These are phyloP conservation scores for Delia radicum DNA, from an alignment of 1,140 invertebrate genomes.

Conservation along the genomic window DNA sequence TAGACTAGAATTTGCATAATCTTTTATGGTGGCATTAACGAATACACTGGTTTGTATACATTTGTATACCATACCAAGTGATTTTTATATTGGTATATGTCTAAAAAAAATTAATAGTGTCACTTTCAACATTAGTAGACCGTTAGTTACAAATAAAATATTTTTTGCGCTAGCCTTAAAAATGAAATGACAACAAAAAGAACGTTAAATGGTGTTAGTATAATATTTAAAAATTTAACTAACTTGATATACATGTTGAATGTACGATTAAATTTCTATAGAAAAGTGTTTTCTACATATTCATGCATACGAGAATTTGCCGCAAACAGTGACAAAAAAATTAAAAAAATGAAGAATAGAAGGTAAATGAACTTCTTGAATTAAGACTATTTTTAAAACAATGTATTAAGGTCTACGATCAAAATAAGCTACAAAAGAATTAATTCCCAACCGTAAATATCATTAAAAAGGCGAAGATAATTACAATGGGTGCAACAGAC, in stretches of 20 bases:
- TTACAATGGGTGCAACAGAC: too few species aligned
- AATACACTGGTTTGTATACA: too few species aligned
- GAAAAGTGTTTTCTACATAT: background rate
- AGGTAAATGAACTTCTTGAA: background rate
- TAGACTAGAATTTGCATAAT: too few species aligned
- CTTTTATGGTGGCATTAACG: too few species aligned
- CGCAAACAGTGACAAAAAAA: background rate
- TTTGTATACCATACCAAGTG: too few species aligned
- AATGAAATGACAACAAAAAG: background rate
- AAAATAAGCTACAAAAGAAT: too few species aligned
- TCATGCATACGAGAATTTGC: background rate
- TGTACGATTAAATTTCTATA: background rate
- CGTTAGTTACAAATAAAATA: background rate
- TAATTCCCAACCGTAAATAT: too few species aligned
- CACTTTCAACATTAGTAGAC: background rate
- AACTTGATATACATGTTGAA: background rate
- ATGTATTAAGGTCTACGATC: too few species aligned
- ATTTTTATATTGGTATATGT: background rate
- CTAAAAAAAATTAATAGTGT: background rate
- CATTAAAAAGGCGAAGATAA: too few species aligned
- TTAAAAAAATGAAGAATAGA: background rate
- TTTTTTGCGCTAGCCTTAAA: background rate
- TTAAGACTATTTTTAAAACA: too few species aligned
- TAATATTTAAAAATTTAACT: background rate
- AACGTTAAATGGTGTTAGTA: background rate